Conservation (phyloP, 2,888 invertebrate genomes). For the Apomyelois bistriatella region DNA sequence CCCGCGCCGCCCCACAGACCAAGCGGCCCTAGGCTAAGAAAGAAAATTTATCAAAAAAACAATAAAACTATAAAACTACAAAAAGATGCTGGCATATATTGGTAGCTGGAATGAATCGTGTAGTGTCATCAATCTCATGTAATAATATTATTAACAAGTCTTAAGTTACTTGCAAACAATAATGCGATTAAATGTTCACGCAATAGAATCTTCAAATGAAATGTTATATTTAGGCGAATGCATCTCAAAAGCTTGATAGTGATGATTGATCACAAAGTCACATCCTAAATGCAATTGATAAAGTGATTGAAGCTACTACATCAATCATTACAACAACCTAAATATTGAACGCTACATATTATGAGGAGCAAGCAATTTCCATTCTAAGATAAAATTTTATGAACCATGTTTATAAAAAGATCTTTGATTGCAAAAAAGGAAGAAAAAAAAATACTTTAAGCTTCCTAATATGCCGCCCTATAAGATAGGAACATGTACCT, state of each 20-base stretch:
- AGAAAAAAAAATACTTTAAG: neutral
- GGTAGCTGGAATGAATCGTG: neutral
- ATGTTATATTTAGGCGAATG: no score
- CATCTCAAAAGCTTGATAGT: no score
- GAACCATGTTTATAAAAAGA: neutral
- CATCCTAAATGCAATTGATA: no score
- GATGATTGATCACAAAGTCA: no score
- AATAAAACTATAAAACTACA: conserved; percentile 61
- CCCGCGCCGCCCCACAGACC: conserved; percentile 45
- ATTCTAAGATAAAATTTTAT: conserved; percentile 29
- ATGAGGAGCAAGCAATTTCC: conserved; percentile 35
- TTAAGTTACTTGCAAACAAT: no score
- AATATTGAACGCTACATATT: conserved; percentile 20
- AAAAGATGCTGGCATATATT: conserved; percentile 45
- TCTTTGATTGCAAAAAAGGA: neutral
- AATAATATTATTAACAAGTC: neutral
- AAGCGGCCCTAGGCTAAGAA: conserved; percentile 47
- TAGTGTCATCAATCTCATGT: neutral
- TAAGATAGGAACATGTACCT: no score
- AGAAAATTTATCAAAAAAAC: conserved; percentile 59
- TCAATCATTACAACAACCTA: neutral
- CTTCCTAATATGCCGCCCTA: no score
- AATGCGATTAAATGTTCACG: no score
- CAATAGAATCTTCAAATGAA: no score
- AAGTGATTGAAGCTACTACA: neutral